Percentiles rank a stretch among this genome's conserved stretches.
phyloP scores from a whole-genome alignment of 2,888 invertebrate genomes.

The Hypolimnas misippus region DNA sequence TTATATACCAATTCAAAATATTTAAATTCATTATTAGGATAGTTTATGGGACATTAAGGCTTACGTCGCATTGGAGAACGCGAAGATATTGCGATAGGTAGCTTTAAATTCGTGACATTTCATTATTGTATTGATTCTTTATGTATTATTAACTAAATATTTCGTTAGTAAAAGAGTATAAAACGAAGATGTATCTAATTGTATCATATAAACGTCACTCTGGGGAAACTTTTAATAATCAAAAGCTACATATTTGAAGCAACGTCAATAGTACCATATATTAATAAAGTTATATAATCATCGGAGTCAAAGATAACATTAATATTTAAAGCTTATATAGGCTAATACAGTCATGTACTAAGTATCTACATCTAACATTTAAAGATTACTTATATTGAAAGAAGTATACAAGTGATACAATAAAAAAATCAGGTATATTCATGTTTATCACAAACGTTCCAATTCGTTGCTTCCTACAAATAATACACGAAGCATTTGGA shows the following conservation, averaged over 20 bases:
- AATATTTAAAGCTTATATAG: slow-evolving; percentile 44
- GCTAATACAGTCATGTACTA: slow-evolving; percentile 39
- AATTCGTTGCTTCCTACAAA: slow-evolving; percentile 49
- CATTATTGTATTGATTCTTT: background rate
- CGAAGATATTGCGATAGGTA: slow-evolving; percentile 21
- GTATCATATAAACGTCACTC: background rate
- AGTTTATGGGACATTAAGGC: slow-evolving; percentile 24
- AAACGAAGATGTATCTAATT: slow-evolving; percentile 10
- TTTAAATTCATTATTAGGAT: slow-evolving; percentile 34
- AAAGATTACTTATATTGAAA: slow-evolving; percentile 23
- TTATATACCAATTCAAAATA: slow-evolving; percentile 31
- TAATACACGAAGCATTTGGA: slow-evolving; percentile 43
- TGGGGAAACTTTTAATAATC: slow-evolving; percentile 5
- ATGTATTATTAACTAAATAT: slow-evolving; percentile 1
- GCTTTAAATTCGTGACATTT: slow-evolving; percentile 6
- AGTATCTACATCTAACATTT: slow-evolving; percentile 38
- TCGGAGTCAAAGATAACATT: slow-evolving; percentile 30
- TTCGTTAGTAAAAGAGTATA: slow-evolving; percentile 8
- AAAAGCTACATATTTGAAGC: slow-evolving; percentile 9
- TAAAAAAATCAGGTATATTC: slow-evolving; percentile 36
- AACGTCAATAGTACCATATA: slow-evolving; percentile 14
- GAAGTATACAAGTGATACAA: slow-evolving; percentile 35
- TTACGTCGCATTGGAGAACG: slow-evolving; percentile 18
- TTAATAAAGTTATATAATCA: slow-evolving; percentile 22
- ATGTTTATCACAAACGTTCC: slow-evolving; percentile 50